Evolutionary conservation across 2,888 invertebrate species (phyloP).

Genomic region (Aporophyla lueneburgensis): DNA sequence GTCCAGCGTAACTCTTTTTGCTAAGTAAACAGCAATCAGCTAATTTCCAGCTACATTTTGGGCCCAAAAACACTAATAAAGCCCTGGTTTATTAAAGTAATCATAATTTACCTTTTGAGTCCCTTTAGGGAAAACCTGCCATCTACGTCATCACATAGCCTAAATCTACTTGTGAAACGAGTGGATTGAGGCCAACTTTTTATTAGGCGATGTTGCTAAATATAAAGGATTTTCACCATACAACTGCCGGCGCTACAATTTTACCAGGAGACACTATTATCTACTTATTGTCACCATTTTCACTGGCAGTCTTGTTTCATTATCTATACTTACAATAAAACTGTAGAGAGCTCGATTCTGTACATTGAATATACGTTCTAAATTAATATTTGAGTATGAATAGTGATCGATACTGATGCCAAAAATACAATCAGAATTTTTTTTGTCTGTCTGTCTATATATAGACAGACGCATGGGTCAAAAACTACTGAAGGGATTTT

Average conservation of each 20-base stretch:
- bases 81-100: constrained; percentile 46
- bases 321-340: no score
- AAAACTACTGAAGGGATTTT: no score
- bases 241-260: not conserved
- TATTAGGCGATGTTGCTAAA: constrained; percentile 36
- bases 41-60: not conserved
- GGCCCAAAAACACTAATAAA: constrained; percentile 27
- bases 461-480: no score
- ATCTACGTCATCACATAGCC: constrained; percentile 38
- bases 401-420: no score
- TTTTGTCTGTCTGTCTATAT: no score
- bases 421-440: no score
- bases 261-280: not conserved
- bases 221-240: constrained; percentile 18
- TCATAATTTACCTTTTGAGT: constrained; percentile 54
- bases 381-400: no score
- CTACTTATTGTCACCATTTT: not conserved
- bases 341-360: no score
- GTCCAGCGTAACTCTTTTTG: not conserved
- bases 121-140: constrained; percentile 45
- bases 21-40: not conserved
- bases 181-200: constrained; percentile 39
- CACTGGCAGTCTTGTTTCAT: not conserved
- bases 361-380: no score
- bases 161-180: constrained; percentile 40